phyloP scores from a whole-genome alignment of 2,797 vertebrate species.

The Alouatta caraya region DNA sequence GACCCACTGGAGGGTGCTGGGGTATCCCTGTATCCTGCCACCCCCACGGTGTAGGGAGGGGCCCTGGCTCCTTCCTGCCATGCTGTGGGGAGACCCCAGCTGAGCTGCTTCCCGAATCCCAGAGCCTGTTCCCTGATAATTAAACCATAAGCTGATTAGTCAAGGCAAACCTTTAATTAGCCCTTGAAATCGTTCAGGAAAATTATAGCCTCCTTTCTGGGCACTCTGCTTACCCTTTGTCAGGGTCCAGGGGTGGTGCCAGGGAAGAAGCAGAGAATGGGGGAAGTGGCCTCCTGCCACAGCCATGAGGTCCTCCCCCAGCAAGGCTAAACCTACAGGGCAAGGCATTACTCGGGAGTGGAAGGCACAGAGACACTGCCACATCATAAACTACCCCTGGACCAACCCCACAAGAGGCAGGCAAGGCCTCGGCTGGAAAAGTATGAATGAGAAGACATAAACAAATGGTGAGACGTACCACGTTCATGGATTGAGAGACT shows the following conservation, averaged over 20 bases:
- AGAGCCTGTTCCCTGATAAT: constrained; percentile 70
- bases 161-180: constrained; percentile 81
- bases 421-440: not conserved
- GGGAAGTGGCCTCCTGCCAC: not conserved
- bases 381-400: not conserved
- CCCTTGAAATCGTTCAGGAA: constrained; percentile 70
- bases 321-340: not conserved
- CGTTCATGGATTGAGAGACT: not conserved
- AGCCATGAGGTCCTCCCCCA: not conserved
- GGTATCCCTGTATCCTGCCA: not conserved
- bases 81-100: not conserved
- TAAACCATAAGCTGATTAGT: constrained; percentile 80
- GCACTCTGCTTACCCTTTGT: constrained; percentile 24
- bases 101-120: constrained; percentile 32
- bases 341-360: rapidly evolving
- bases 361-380: not conserved
- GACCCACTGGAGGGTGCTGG: not conserved
- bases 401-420: not conserved
- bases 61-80: not conserved
- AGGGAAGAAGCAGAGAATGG: not conserved
- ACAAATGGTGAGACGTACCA: not conserved
- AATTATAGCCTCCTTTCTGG: constrained; percentile 73
- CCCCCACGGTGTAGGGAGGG: not conserved
- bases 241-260: not conserved
- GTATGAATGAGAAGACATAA: not conserved